Percentiles rank a stretch among this genome's conserved stretches.
Conservation (phyloP, 2,797 vertebrate species). For the Tragopan temminckii region DNA sequence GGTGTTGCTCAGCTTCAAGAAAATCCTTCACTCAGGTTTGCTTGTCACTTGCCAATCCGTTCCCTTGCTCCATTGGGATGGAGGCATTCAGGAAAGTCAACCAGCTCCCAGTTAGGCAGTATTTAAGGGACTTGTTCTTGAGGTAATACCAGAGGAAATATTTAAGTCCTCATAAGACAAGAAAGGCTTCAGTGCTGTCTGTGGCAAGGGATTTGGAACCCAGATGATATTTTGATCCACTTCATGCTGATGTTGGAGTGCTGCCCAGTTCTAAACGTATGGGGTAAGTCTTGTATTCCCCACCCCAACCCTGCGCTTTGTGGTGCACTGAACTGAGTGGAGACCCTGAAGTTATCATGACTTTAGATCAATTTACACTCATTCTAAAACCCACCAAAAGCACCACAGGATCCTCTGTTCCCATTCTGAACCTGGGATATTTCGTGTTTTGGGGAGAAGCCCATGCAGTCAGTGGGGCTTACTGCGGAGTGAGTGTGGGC, state of each 20-base stretch:
- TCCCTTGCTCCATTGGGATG: background rate
- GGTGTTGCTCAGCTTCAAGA: background rate
- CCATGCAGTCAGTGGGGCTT: background rate
- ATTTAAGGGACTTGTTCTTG: background rate
- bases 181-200: no score
- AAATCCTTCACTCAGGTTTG: background rate
- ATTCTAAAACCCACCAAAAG: background rate
- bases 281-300: background rate
- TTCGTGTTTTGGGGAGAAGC: background rate
- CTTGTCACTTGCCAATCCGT: background rate
- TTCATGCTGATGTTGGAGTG: background rate
- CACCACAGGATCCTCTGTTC: background rate
- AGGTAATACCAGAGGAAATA: no score
- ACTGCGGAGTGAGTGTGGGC: background rate
- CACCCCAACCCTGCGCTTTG: rapidly evolving
- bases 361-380: no score
- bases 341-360: background rate
- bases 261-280: background rate
- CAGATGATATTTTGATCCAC: background rate
- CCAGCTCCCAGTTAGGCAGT: background rate
- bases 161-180: no score
- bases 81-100: background rate
- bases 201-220: no score
- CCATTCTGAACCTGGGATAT: background rate
- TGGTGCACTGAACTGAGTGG: background rate